These are phyloP conservation scores for Epirrhoe tristata DNA, from an alignment of 2,888 invertebrate species.

Conservation along the genomic window DNA sequence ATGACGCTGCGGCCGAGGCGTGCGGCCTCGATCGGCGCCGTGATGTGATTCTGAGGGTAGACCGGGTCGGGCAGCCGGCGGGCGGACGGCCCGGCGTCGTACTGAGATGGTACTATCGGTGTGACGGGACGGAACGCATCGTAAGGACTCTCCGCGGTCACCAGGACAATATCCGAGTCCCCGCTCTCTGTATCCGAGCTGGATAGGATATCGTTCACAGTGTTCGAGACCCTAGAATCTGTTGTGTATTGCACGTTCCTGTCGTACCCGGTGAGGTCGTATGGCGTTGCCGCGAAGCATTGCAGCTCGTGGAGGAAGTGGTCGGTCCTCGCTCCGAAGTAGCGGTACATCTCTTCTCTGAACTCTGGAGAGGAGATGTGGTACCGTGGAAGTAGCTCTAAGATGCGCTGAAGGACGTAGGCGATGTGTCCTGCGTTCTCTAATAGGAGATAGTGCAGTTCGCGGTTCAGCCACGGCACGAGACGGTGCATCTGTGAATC, in stretches of 20 bases:
- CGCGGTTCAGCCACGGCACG: conserved; percentile 95
- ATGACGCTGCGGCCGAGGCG: conserved; percentile 62
- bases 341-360: conserved; percentile 88
- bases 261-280: conserved; percentile 93
- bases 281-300: conserved; percentile 94
- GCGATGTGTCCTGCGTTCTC: conserved; percentile 87
- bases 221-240: conserved; percentile 81
- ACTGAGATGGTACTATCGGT: not conserved
- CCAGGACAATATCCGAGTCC: conserved; percentile 72
- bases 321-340: conserved; percentile 89
- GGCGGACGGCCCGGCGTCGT: conserved; percentile 47
- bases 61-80: conserved; percentile 55
- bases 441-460: conserved; percentile 91
- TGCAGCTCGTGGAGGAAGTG: conserved; percentile 97
- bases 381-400: conserved; percentile 88
- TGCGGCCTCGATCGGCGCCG: conserved; percentile 32
- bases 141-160: conserved; percentile 36
- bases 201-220: conserved; percentile 84
- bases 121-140: conserved; percentile 2
- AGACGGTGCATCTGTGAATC: conserved; percentile 93
- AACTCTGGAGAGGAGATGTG: conserved; percentile 90
- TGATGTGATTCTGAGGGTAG: conserved; percentile 63
- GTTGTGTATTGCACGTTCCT: conserved; percentile 88
- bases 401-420: conserved; percentile 88
- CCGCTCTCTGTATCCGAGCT: conserved; percentile 70